Evolutionary conservation across 2,113 vertebrate species (phyloP).

Genomic region (Melanocharis versteri): DNA sequence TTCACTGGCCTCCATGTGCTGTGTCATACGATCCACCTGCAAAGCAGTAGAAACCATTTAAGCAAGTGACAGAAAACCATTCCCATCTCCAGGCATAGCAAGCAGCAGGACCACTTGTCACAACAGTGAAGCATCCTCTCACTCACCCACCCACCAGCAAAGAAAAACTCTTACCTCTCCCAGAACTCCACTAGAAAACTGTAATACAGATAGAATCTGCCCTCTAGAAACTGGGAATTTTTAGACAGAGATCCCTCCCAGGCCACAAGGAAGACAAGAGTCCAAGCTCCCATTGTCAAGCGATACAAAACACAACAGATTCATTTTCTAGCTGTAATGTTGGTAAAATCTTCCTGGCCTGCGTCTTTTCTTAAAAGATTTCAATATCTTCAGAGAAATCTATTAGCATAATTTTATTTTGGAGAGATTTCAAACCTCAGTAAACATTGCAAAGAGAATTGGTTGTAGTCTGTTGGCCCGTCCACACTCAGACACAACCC

Average conservation of each 20-base stretch:
- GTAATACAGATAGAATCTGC: background rate
- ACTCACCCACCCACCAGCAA: background rate
- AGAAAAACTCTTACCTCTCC: background rate
- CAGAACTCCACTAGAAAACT: background rate
- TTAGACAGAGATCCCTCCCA: background rate
- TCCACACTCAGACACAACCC: background rate
- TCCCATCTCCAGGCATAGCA: background rate
- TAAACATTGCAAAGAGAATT: background rate
- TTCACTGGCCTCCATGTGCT: conserved; percentile 81
- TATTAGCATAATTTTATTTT: background rate
- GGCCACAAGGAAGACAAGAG: background rate
- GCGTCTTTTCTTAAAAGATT: background rate
- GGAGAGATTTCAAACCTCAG: background rate
- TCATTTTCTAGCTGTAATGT: background rate
- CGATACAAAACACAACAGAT: background rate
- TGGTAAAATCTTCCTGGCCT: background rate
- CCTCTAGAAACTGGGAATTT: background rate
- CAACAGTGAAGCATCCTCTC: background rate
- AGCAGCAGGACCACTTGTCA: background rate
- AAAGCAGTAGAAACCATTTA: background rate
- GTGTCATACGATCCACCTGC: conserved; percentile 84
- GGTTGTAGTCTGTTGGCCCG: background rate
- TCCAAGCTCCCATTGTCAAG: background rate
- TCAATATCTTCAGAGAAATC: background rate
- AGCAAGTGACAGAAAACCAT: background rate